phyloP scores from a whole-genome alignment of 1,140 invertebrate species.

The Plectrocnemia conspersa region DNA sequence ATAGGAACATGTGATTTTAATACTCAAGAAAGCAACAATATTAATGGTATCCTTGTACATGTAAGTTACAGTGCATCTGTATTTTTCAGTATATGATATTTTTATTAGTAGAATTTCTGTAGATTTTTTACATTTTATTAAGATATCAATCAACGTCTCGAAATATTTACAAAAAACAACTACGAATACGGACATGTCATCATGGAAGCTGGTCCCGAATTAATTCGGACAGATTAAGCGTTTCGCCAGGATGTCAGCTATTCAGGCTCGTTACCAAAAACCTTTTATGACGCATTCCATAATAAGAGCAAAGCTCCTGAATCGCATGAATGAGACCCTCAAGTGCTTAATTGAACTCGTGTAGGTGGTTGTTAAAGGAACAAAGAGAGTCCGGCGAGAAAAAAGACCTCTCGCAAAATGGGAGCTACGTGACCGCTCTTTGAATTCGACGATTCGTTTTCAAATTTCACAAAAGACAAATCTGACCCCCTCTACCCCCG shows the following conservation, averaged over 20 bases:
- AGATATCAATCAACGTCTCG: too few species aligned
- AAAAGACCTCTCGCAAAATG: neutral
- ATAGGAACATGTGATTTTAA: too few species aligned
- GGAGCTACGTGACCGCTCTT: neutral
- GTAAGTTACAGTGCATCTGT: too few species aligned
- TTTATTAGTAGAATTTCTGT: too few species aligned
- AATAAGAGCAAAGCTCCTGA: neutral
- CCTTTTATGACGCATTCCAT: neutral
- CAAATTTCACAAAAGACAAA: neutral
- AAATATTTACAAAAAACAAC: too few species aligned
- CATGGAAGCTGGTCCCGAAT: too few species aligned
- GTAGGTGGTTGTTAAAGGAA: neutral
- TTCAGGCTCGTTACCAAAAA: neutral
- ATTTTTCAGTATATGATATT: too few species aligned
- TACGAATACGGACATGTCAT: too few species aligned
- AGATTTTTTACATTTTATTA: too few species aligned
- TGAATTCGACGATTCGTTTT: neutral
- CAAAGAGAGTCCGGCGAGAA: neutral
- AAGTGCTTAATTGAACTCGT: conserved; percentile 6
- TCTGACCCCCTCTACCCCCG: neutral
- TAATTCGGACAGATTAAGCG: too few species aligned
- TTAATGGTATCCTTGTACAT: too few species aligned
- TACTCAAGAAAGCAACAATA: too few species aligned
- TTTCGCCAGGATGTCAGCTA: conserved; percentile 7
- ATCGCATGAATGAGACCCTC: neutral